Evolutionary conservation across 2,113 vertebrate species (phyloP).

Genomic region (Stegastes partitus): DNA sequence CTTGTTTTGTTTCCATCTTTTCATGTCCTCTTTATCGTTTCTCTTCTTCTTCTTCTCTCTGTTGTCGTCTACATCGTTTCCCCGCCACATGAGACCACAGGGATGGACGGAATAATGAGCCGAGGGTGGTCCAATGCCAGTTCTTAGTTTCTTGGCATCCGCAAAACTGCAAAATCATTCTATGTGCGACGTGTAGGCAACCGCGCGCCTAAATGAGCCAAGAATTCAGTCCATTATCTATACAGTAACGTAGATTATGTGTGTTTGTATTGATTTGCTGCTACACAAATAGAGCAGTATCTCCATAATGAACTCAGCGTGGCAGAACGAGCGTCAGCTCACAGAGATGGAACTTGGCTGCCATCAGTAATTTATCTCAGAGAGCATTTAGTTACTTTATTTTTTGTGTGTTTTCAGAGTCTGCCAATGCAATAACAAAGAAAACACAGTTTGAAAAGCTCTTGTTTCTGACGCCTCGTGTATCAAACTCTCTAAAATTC

Average conservation of each 20-base stretch:
- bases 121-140: slow-evolving; percentile 13
- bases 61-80: slow-evolving; percentile 38
- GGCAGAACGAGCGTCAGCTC: not conserved
- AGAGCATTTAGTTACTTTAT: slow-evolving; percentile 2
- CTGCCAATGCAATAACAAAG: not conserved
- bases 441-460: not conserved
- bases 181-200: not conserved
- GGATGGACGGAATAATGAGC: slow-evolving; percentile 50
- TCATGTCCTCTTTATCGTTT: slow-evolving; percentile 51
- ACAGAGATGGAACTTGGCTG: not conserved
- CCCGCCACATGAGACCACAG: slow-evolving; percentile 28
- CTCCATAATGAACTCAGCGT: slow-evolving; percentile 5
- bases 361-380: not conserved
- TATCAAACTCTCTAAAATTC: not conserved
- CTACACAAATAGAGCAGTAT: not conserved
- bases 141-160: slow-evolving; percentile 9
- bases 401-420: not conserved
- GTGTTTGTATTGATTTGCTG: slow-evolving; percentile 1
- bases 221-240: slow-evolving; percentile 9
- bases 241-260: not conserved
- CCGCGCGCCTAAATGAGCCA: not conserved
- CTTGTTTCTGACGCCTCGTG: not conserved
- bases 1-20: slow-evolving; percentile 37
- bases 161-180: slow-evolving; percentile 5
- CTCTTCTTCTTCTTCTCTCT: slow-evolving; percentile 23